A percentile compares a stretch with the other conserved stretches of the same genome.
Evolutionary conservation across 2,888 invertebrate species (phyloP).

Genomic region (Andrena bucephala): DNA sequence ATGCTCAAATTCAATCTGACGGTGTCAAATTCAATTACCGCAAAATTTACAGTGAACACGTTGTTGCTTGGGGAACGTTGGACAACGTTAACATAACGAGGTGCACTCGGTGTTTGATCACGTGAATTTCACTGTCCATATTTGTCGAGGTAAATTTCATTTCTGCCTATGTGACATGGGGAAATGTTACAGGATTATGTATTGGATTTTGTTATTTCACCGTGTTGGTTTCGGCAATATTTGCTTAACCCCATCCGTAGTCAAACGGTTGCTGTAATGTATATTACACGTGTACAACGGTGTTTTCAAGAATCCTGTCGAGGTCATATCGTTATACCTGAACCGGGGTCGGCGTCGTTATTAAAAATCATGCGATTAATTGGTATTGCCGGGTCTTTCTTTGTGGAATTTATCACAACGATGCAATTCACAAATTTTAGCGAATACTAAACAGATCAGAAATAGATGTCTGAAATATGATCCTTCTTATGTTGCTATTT

Average conservation of each 20-base stretch:
- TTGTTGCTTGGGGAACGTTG: conserved; percentile 27
- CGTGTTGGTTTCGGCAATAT: conserved; percentile 17
- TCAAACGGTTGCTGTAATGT: conserved; percentile 1
- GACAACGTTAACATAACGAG: conserved; percentile 38
- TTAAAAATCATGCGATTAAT: too few relatives aligned
- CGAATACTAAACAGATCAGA: too few relatives aligned
- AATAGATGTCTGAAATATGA: too few relatives aligned
- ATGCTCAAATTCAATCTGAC: conserved; percentile 20
- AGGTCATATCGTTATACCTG: too few relatives aligned
- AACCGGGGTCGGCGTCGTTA: too few relatives aligned
- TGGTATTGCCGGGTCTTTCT: too few relatives aligned
- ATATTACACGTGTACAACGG: neutral
- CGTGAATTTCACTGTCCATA: conserved; percentile 50
- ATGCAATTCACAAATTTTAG: too few relatives aligned
- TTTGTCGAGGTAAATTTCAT: conserved; percentile 50
- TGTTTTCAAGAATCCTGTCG: neutral
- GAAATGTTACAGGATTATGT: conserved; percentile 17
- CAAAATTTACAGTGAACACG: conserved; percentile 18
- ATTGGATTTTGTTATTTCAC: conserved; percentile 20
- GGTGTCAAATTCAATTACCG: conserved; percentile 20
- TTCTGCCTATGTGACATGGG: conserved; percentile 23
- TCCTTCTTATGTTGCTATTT: too few relatives aligned
- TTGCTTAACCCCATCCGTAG: conserved; percentile 4
- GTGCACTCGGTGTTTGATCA: conserved; percentile 35
- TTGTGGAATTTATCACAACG: too few relatives aligned